Evolutionary conservation across 2,113 vertebrate species (phyloP).

Genomic region (Cynoglossus semilaevis): DNA sequence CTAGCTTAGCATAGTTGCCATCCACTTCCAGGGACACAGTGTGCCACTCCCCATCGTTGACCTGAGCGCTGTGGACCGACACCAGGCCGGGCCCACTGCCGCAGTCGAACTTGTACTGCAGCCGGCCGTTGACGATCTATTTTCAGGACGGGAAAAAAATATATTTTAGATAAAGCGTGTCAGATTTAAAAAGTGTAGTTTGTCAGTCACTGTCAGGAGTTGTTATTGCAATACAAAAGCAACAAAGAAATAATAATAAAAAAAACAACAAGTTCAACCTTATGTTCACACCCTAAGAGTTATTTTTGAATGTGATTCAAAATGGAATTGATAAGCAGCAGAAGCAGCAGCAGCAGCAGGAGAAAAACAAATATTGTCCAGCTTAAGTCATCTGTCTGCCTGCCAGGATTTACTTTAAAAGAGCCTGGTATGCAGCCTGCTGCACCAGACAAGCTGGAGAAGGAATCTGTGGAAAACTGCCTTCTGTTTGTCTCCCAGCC

Average conservation of each 20-base stretch:
- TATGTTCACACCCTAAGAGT: too few species aligned
- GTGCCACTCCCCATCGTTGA: constrained; percentile 96
- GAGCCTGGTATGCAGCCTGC: constrained; percentile 38
- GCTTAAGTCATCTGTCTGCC: background rate
- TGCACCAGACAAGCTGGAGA: constrained; percentile 41
- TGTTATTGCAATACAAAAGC: background rate
- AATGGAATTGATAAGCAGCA: constrained; percentile 15
- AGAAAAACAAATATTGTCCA: too few species aligned
- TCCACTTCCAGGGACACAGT: constrained; percentile 88
- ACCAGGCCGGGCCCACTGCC: constrained; percentile 94
- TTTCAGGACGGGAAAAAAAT: background rate
- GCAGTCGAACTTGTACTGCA: constrained; percentile 97
- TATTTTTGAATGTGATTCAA: too few species aligned
- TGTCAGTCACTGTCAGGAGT: too few species aligned
- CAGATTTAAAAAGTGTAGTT: too few species aligned
- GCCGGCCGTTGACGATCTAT: constrained; percentile 90
- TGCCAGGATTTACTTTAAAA: constrained; percentile 17
- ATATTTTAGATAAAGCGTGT: too few species aligned
- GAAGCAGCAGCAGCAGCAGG: constrained; percentile 4
- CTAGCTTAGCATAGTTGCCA: constrained; percentile 90
- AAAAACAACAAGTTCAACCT: too few species aligned
- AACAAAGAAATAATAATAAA: too few species aligned
- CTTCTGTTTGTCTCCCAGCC: constrained; percentile 59
- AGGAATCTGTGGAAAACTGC: constrained; percentile 72
- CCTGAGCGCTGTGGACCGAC: constrained; percentile 90